A percentile compares a stretch with the other conserved stretches of the same genome.
These are phyloP conservation scores for Ennomos erosarius DNA, from an alignment of 2,888 invertebrate species.

Conservation along the genomic window DNA sequence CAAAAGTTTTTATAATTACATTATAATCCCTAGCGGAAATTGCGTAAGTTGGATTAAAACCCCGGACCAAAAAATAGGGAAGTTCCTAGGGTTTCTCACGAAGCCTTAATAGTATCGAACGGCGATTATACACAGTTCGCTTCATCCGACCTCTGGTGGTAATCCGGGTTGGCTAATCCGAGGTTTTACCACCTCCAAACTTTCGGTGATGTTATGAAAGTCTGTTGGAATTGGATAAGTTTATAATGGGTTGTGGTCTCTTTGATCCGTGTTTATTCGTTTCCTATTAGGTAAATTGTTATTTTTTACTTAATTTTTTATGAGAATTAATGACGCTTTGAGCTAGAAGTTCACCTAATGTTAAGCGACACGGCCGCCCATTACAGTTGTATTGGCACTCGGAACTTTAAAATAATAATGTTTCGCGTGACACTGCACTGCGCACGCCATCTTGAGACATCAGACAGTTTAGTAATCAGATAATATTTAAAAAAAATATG, in stretches of 20 bases:
- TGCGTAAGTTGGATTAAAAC: slow-evolving; percentile 17
- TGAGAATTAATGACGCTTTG: no score
- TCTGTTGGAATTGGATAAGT: slow-evolving; percentile 26
- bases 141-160: slow-evolving; percentile 38
- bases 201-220: slow-evolving; percentile 4
- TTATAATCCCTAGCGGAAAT: slow-evolving; percentile 6
- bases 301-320: no score
- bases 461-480: no score
- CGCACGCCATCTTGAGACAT: no score
- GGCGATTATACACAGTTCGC: slow-evolving; percentile 50
- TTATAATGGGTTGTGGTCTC: not conserved
- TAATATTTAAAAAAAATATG: no score
- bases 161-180: slow-evolving; percentile 48
- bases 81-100: slow-evolving; percentile 49
- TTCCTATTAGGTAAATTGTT: no score
- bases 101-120: slow-evolving; percentile 52
- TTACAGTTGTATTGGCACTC: no score
- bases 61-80: slow-evolving; percentile 48
- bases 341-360: no score
- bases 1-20: slow-evolving; percentile 1
- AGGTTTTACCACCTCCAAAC: slow-evolving; percentile 38
- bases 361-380: no score
- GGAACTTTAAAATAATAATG: no score
- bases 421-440: no score
- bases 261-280: not conserved